phyloP scores from a whole-genome alignment of 2,888 invertebrate genomes.

The Sinodicranocentrus sp. region DNA sequence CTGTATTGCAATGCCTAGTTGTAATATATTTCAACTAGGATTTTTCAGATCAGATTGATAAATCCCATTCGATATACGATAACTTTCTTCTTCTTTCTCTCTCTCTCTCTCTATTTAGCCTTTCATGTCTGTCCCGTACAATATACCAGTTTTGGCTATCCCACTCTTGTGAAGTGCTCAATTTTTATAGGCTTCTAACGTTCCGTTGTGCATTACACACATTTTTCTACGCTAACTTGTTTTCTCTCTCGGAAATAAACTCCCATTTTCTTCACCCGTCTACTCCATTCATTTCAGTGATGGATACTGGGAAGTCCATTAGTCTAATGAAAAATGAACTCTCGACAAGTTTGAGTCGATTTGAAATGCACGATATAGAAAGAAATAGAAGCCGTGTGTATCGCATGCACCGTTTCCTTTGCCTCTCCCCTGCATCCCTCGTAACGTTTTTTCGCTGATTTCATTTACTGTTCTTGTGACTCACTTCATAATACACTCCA shows the following conservation, averaged over 20 bases:
- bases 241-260: constrained; percentile 13
- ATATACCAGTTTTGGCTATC: not conserved
- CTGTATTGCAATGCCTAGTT: too few species aligned
- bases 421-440: not conserved
- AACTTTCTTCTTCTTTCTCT: not conserved
- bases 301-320: constrained; percentile 57
- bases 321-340: constrained; percentile 70
- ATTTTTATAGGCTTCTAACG: not conserved
- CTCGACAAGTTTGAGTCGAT: constrained; percentile 39
- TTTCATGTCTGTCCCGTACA: not conserved
- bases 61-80: not conserved
- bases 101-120: too few species aligned
- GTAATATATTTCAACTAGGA: too few species aligned
- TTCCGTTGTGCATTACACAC: not conserved
- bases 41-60: constrained; percentile 7
- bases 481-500: not conserved
- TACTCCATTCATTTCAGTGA: constrained; percentile 14
- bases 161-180: not conserved
- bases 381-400: too few species aligned
- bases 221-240: not conserved
- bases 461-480: not conserved
- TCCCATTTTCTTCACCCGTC: constrained; percentile 22
- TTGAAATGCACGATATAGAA: too few species aligned
- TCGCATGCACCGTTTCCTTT: too few species aligned
- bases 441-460: constrained; percentile 9